Conservation (phyloP, 2,888 invertebrate genomes). For the Scrobipalpa atriplicella region DNA sequence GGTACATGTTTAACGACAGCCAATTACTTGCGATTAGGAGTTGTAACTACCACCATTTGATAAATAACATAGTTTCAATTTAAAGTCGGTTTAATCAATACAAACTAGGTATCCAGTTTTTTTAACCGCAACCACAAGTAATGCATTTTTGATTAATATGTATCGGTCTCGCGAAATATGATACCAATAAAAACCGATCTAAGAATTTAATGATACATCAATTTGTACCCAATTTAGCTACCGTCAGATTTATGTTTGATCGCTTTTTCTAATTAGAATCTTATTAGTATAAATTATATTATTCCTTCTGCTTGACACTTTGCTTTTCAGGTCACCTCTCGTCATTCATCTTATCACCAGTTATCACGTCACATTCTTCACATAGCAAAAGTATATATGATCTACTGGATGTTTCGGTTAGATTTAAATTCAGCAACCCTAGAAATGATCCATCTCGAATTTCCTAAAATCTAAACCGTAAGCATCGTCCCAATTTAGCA, state of each 20-base stretch:
- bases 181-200: slow-evolving; percentile 12
- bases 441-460: slow-evolving; percentile 51
- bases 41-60: neutral
- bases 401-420: neutral
- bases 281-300: neutral
- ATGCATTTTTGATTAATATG: neutral
- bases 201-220: neutral
- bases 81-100: neutral
- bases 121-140: slow-evolving; percentile 3
- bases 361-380: neutral
- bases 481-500: slow-evolving; percentile 71
- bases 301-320: neutral
- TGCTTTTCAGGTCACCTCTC: neutral
- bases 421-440: neutral
- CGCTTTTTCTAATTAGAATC: neutral
- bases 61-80: neutral
- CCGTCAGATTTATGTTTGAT: neutral
- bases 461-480: slow-evolving; percentile 55
- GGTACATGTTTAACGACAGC: slow-evolving; percentile 1
- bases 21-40: neutral
- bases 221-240: slow-evolving; percentile 1
- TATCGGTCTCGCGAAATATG: slow-evolving; percentile 7
- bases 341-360: neutral
- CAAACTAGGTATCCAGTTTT: neutral
- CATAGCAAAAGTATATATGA: neutral